Evolutionary conservation across 2,797 vertebrate species (phyloP), one percentile per base, ranked within the genome.

Genomic region (Chaetophractus vellerosus): DNA sequence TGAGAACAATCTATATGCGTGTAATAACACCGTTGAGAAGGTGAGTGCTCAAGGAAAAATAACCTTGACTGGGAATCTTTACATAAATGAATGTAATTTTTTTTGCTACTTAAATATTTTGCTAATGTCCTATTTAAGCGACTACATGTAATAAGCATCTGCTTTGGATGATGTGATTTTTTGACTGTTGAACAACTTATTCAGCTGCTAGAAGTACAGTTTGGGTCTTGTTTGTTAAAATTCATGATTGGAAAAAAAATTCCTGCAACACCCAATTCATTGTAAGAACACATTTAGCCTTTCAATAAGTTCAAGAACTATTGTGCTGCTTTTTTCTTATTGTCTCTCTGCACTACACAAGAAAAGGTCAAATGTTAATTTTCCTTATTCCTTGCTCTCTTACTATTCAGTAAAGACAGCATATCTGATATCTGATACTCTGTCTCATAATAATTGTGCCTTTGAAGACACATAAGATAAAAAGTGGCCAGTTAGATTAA

Each of bases 61-160:
- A 80, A 82, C 18, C 9, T 95, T 90, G n/a, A 75, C 87, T 82
- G 10, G 26, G 21, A 82, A 4, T 78, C 61, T 71, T 78, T 74
- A 55, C 16, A 68, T 71, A 90, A 76, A 71, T 1, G 15, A 90
- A 68, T 28, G 31, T 19, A 50, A 83, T 38, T 93, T 61, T 82
- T 85, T 96, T 88, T 85, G 63, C 33, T 75, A 41, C 50, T 91
- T 93, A 85, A 96, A 52, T 91, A 66, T 87, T 96, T 92, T 80
- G 72, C 52, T 95, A 79, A 79, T 95, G 36, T 79, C 41, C 84
- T 94, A 72, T 88, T 96, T 94, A n/a, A 90, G 71, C 75, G 24
- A 81, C 21, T 55, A 79, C 15, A 94, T 45, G n/a, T 16, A 91
- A 38, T 90, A 84, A 61, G 14, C 16, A 64, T 78, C 48, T 97